phyloP scores from a whole-genome alignment of 2,113 vertebrate genomes.

The Burhinus oedicnemus region DNA sequence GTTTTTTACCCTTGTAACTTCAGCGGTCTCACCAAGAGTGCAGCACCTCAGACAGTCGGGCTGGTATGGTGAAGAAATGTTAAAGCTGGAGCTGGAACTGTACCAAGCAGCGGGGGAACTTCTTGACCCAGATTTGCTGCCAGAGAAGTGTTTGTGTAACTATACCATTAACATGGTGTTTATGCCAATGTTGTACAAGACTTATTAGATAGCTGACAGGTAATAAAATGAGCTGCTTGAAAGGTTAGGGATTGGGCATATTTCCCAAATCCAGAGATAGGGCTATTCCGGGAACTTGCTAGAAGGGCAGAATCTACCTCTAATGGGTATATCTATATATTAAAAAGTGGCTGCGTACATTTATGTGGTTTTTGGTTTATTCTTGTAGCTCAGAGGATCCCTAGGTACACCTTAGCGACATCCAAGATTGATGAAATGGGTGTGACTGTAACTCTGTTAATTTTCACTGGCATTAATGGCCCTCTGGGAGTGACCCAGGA shows the following conservation, averaged over 20 bases:
- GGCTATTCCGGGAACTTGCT: not conserved
- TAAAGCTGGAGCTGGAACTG: not conserved
- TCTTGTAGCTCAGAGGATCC: not conserved
- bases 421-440: not conserved
- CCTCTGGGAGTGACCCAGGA: not conserved
- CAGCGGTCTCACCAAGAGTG: not conserved
- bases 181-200: not conserved
- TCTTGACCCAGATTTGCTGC: not conserved
- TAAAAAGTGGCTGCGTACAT: not conserved
- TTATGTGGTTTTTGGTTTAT: not conserved
- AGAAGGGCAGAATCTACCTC: not conserved
- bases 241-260: not conserved
- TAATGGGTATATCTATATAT: not conserved
- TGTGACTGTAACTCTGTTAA: not conserved
- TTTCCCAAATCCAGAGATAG: not conserved
- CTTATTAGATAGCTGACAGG: not conserved
- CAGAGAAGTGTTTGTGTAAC: not conserved
- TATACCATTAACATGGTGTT: not conserved
- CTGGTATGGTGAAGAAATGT: not conserved
- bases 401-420: not conserved
- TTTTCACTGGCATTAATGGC: not conserved
- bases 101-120: not conserved
- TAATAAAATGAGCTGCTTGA: not conserved
- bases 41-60: rapidly evolving
- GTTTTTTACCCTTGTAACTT: not conserved